phyloP scores from a whole-genome alignment of 2,113 vertebrate species.

The Gila orcuttii region DNA sequence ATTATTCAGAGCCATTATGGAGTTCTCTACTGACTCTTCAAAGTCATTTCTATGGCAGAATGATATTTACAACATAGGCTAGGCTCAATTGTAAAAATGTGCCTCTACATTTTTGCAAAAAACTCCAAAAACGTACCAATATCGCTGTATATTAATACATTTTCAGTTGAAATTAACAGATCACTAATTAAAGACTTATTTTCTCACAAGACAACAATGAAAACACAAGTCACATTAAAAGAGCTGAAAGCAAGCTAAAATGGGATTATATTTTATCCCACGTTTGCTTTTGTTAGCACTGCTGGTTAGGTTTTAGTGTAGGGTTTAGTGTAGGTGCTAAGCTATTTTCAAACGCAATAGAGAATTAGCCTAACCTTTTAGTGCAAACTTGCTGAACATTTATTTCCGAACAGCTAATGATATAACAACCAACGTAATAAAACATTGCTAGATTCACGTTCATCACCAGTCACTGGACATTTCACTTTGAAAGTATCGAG shows the following conservation, averaged over 20 bases:
- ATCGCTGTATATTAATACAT: neutral
- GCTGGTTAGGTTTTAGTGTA: too few relatives aligned
- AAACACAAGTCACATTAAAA: neutral
- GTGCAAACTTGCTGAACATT: too few relatives aligned
- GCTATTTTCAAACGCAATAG: too few relatives aligned
- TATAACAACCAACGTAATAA: too few relatives aligned
- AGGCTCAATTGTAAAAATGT: neutral
- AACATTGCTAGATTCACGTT: too few relatives aligned
- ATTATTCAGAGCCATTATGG: neutral
- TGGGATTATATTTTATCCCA: neutral
- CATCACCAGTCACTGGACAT: too few relatives aligned
- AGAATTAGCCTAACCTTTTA: too few relatives aligned
- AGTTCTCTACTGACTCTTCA: neutral
- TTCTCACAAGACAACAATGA: too few relatives aligned
- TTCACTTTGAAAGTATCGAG: too few relatives aligned
- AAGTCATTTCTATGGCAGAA: neutral
- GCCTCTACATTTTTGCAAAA: neutral
- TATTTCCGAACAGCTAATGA: too few relatives aligned
- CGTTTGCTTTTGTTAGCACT: neutral
- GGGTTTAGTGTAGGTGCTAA: too few relatives aligned
- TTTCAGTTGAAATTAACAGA: neutral
- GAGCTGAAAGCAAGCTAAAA: neutral
- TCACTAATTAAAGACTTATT: neutral
- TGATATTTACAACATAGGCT: neutral
- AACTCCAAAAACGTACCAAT: neutral